These are phyloP conservation scores for Aromia moschata DNA, from an alignment of 2,888 invertebrate genomes.

Conservation along the genomic window DNA sequence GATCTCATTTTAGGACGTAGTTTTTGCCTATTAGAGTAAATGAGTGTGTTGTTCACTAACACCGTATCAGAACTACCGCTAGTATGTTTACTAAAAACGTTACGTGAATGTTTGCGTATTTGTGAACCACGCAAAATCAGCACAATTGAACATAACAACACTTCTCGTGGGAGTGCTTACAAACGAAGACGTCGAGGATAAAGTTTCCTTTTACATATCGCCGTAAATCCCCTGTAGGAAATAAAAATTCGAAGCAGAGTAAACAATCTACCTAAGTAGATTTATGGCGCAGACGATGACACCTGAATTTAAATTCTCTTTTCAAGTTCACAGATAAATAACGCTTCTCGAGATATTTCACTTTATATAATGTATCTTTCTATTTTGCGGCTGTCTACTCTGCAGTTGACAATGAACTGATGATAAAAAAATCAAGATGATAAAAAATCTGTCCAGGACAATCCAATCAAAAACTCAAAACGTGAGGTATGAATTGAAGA, in stretches of 20 bases:
- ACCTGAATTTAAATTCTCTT: constrained; percentile 11
- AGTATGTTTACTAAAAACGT: no score
- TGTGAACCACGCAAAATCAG: background rate
- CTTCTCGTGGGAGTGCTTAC: background rate
- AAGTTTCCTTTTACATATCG: constrained; percentile 1
- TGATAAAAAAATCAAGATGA: no score
- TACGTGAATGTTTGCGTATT: no score
- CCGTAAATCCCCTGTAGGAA: background rate
- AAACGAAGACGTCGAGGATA: background rate
- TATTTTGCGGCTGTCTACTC: background rate
- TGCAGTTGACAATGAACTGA: no score
- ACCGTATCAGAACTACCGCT: no score
- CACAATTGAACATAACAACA: background rate
- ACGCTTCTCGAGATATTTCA: background rate
- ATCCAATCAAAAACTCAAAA: no score
- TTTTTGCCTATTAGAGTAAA: no score
- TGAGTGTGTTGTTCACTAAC: no score
- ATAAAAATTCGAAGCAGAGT: constrained; percentile 6
- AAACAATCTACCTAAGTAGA: constrained; percentile 9
- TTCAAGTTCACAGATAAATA: constrained; percentile 8
- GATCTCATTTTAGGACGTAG: no score
- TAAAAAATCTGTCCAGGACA: no score
- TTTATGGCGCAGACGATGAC: constrained; percentile 2
- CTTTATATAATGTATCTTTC: background rate
- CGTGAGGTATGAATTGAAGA: no score